A percentile compares a stretch with the other conserved stretches of the same genome.
These are phyloP conservation scores for Tanaodytes sp. DNA, from an alignment of 2,888 invertebrate species.

Conservation along the genomic window DNA sequence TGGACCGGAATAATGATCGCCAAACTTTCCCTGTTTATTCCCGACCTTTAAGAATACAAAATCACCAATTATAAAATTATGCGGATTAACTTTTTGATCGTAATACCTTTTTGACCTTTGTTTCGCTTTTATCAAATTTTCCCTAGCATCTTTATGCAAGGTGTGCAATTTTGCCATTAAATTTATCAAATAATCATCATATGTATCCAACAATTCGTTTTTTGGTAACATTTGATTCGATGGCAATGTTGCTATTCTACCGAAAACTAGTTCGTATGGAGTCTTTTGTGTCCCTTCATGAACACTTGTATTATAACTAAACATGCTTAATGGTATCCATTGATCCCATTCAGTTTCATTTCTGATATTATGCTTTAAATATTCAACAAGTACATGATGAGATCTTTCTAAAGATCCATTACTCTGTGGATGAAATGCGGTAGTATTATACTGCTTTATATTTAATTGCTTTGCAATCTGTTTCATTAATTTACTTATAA, in stretches of 20 bases:
- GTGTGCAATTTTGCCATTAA: neutral
- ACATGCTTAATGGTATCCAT: neutral
- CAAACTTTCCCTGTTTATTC: neutral
- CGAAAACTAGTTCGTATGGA: neutral
- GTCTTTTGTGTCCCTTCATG: neutral
- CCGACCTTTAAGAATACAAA: slow-evolving; percentile 1
- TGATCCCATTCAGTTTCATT: neutral
- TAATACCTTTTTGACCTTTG: slow-evolving; percentile 2
- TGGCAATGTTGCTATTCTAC: neutral
- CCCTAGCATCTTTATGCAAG: neutral
- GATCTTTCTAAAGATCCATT: slow-evolving; percentile 7
- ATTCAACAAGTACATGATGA: slow-evolving; percentile 4
- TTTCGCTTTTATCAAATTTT: slow-evolving; percentile 4
- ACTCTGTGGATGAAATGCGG: slow-evolving; percentile 4
- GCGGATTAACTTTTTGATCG: slow-evolving; percentile 1
- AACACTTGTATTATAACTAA: slow-evolving; percentile 5
- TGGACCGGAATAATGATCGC: neutral
- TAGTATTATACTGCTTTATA: neutral
- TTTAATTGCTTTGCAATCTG: neutral
- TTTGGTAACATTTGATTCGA: neutral
- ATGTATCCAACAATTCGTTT: neutral
- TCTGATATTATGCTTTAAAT: neutral
- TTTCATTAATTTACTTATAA: slow-evolving; percentile 10
- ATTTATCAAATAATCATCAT: slow-evolving; percentile 4
- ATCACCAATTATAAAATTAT: neutral